phyloP scores from a whole-genome alignment of 2,888 invertebrate genomes.

The Drosophila nr. perissopoda region DNA sequence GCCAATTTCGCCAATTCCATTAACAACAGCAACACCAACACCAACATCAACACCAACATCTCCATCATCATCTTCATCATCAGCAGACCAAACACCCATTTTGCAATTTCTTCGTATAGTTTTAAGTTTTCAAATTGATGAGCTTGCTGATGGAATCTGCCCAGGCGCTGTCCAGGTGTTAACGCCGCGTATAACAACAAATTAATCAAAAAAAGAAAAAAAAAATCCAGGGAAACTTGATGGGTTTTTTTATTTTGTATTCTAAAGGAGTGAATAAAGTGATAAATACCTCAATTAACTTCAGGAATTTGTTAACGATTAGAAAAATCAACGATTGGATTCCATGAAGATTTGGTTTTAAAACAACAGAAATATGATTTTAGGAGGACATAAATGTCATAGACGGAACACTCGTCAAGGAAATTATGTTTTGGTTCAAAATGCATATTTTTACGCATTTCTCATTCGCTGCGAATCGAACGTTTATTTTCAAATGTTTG shows the following conservation, averaged over 20 bases:
- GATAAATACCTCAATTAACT: constrained; percentile 4
- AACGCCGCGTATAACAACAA: constrained; percentile 33
- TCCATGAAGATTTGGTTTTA: background rate
- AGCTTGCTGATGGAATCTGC: constrained; percentile 70
- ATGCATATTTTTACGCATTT: background rate
- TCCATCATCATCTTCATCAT: constrained; percentile 2
- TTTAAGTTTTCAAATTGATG: constrained; percentile 75
- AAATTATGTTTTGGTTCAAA: background rate
- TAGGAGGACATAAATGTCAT: background rate
- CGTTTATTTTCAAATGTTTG: background rate
- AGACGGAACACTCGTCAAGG: background rate
- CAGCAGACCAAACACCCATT: constrained; percentile 12
- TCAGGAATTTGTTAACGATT: background rate
- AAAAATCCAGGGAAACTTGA: background rate
- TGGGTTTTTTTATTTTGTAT: background rate
- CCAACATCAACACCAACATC: constrained; percentile 18
- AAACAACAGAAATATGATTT: background rate
- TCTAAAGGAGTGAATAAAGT: constrained; percentile 2
- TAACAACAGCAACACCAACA: constrained; percentile 20
- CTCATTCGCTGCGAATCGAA: background rate
- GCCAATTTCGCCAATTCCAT: constrained; percentile 39
- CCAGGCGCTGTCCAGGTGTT: constrained; percentile 45
- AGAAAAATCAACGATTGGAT: background rate
- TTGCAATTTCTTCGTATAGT: constrained; percentile 21
- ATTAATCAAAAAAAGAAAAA: constrained; percentile 31